These are phyloP conservation scores for Protodeltote pygarga DNA, from an alignment of 2,888 invertebrate genomes.

Conservation along the genomic window DNA sequence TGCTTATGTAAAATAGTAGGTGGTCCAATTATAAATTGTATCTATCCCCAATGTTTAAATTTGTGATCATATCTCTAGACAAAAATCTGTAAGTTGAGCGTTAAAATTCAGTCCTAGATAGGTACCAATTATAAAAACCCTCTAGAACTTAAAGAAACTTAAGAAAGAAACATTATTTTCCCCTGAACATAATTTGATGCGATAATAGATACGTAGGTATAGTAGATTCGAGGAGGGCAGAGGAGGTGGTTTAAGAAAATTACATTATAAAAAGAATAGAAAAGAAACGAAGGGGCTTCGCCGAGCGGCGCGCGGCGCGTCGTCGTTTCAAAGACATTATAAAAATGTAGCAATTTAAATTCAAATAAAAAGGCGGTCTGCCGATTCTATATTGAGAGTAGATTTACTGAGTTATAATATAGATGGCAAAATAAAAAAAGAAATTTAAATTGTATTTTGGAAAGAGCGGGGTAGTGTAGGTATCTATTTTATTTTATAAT, in stretches of 20 bases:
- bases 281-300: slow-evolving; percentile 64
- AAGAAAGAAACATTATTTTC: slow-evolving; percentile 18
- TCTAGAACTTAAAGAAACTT: neutral
- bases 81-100: too few species aligned
- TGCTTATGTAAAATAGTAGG: too few species aligned
- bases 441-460: too few species aligned
- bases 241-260: slow-evolving; percentile 82
- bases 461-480: too few species aligned
- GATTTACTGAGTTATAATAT: slow-evolving; percentile 46
- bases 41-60: too few species aligned
- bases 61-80: too few species aligned
- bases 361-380: slow-evolving; percentile 73
- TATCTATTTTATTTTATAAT: too few species aligned
- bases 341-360: slow-evolving; percentile 82
- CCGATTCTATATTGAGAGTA: slow-evolving; percentile 53
- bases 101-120: too few species aligned
- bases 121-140: too few species aligned
- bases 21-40: too few species aligned
- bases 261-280: slow-evolving; percentile 81
- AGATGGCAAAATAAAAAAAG: slow-evolving; percentile 13
- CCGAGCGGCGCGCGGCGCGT: slow-evolving; percentile 67
- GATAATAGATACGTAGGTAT: slow-evolving; percentile 51
- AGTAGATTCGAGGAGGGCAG: slow-evolving; percentile 61
- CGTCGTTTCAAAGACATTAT: slow-evolving; percentile 73
- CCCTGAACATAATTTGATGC: slow-evolving; percentile 42